Conservation (phyloP, 1,140 invertebrate species). For the Eriosoma lanigerum region DNA sequence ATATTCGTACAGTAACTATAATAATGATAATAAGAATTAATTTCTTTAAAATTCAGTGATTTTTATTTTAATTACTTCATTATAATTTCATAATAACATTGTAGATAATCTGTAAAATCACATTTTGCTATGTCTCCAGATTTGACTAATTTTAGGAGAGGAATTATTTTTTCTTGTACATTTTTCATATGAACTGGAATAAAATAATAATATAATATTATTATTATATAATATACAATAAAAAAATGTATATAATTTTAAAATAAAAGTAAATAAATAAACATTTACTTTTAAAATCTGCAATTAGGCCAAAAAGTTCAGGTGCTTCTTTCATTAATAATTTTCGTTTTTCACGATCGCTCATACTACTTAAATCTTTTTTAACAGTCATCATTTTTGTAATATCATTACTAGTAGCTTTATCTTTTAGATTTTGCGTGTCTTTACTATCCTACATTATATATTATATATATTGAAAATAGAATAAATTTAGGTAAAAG, state of each 20-base stretch:
- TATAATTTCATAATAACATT: conserved; percentile 71
- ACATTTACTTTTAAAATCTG: conserved; percentile 73
- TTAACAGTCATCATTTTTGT: conserved; percentile 63
- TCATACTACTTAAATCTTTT: conserved; percentile 74
- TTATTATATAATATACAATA: background rate
- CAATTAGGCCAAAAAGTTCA: conserved; percentile 73
- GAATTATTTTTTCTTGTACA: conserved; percentile 19
- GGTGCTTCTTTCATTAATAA: conserved; percentile 81
- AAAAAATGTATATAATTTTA: background rate
- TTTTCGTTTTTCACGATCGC: conserved; percentile 72
- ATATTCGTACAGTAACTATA: conserved; percentile 80
- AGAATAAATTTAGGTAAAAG: background rate
- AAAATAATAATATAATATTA: background rate
- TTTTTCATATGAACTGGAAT: conserved; percentile 20
- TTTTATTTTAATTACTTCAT: conserved; percentile 48
- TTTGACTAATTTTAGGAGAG: conserved; percentile 61
- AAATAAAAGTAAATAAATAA: background rate
- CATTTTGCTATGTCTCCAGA: conserved; percentile 63
- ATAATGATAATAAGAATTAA: conserved; percentile 48
- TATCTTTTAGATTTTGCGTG: conserved; percentile 23
- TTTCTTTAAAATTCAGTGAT: background rate
- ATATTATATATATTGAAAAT: background rate
- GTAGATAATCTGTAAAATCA: conserved; percentile 68
- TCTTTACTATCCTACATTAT: conserved; percentile 35
- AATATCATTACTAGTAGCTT: conserved; percentile 58